A percentile compares a stretch with the other conserved stretches of the same genome.
Conservation (phyloP, 2,113 vertebrate species). For the Xiphophorus maculatus region DNA sequence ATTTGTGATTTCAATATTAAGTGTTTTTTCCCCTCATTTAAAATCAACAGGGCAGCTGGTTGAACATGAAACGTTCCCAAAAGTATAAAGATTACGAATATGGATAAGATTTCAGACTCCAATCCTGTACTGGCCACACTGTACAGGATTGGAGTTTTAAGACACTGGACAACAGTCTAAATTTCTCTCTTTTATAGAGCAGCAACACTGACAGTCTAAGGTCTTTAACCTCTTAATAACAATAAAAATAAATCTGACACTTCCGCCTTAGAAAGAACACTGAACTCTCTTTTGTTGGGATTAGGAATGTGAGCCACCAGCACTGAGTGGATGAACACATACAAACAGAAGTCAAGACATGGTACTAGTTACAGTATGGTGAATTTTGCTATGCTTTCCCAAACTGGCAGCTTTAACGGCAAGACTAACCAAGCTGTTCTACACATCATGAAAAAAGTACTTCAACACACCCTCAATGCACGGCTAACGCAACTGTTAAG, state of each 20-base stretch:
- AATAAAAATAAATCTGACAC: constrained; percentile 4
- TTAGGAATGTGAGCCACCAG: constrained; percentile 55
- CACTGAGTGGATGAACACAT: constrained; percentile 29
- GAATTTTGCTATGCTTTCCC: constrained; percentile 35
- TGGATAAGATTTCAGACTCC: not conserved
- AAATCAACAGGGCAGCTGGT: not conserved
- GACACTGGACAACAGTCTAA: constrained; percentile 9
- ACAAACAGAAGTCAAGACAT: constrained; percentile 51
- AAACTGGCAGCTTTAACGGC: constrained; percentile 34
- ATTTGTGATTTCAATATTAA: constrained; percentile 22
- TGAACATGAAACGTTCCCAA: not conserved
- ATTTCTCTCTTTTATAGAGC: constrained; percentile 35
- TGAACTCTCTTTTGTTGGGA: constrained; percentile 23
- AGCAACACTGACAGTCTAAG: not conserved
- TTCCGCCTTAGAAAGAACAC: constrained; percentile 27
- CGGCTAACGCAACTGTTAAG: constrained; percentile 61
- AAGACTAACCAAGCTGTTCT: constrained; percentile 56
- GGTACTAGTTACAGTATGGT: constrained; percentile 57
- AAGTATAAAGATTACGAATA: not conserved
- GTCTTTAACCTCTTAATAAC: not conserved
- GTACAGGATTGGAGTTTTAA: not conserved
- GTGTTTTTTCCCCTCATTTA: constrained; percentile 4
- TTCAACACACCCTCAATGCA: constrained; percentile 51
- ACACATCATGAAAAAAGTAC: constrained; percentile 52
- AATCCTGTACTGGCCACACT: no score